Base-by-base conservation (phyloP, 2,113 vertebrate species). In the Pseudorhombus dupliciocellatus region DNA sequence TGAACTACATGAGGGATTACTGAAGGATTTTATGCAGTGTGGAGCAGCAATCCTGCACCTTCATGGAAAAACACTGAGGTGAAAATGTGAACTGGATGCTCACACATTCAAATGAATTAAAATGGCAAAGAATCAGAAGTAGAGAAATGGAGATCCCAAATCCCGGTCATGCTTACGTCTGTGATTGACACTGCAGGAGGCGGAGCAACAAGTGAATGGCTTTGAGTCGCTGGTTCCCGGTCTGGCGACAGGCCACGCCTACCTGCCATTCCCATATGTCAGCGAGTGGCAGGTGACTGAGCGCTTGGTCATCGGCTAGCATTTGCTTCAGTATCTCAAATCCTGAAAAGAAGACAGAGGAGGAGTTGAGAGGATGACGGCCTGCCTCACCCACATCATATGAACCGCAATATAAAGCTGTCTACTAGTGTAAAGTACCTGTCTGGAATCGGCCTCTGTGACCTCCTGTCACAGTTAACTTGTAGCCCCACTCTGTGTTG, bases 401-500 rank as follows among this genome's bases (percentile, higher is more conserved):
- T 15, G 26, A 21, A 61, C n/a, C 16, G 10, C 5, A 30, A 59
- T 50, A 3, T 21, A 16, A 37, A 6, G 31, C 3, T 20, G 30
- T 12, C n/a, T 37, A 15, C 3, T 21, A 8, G 37, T 58, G 21
- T 26, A 11, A 31, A 28, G 63, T 52, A 98, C 98, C 98, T 93
- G 98, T 98, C 90, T 98, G 97, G 87, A 99, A 99, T 30, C 97
- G 94, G 4, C 98, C 98, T 55, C 98, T 94, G 82, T 98, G 97
- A 26, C 98, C 98, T 2, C 96, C 97, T 0, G 96, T 97, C 42
- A 99, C 95, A 1, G 96, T 97, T 84, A 99, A 98, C 87, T 94
- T 98, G 72, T 98, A 99, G 58, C 98, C 98, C 98, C 98, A 99
- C 85, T 98, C 98, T 0, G 97, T 99, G 92, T 98, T 98, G 89